Base-by-base conservation (phyloP, 2,113 vertebrate species). In the Psammodynastes pulverulentus region DNA sequence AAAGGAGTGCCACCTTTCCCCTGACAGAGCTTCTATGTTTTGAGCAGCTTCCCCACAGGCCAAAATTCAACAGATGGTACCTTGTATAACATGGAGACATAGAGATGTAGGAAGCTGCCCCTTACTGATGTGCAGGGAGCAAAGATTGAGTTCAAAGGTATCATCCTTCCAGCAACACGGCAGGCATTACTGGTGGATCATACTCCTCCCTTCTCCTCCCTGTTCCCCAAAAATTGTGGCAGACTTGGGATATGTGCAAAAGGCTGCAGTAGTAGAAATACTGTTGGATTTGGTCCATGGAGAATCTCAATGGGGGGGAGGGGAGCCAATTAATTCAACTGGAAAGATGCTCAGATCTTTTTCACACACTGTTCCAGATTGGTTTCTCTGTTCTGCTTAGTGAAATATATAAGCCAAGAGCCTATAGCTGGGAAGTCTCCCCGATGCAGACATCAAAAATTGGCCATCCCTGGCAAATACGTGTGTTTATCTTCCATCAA, bases 401-500 rank as follows among this genome's bases (percentile, higher is more conserved):
- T 72, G 84, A 89, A 85, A 5, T 21, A 43, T 79, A 43, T 43
- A 26, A 12, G 15, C n/a, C 58, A 23, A 85, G n/a, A 85, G 26
- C n/a, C 26, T 34, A 54, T 88, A 46, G 24, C n/a, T 4, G 46
- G 4, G 45, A 45, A 4, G 9, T 51, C 13, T 19, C 23, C 2
- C n/a, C 58, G 53, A 58, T 62, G 23, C 23, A 54, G 12, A 26
- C 9, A 23, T 24, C 29, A 92, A 23, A 23, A 46, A 49, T 85
- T 5, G 1, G 29, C 72, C 88, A 23, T 51, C 79, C 23, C 9
- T 89, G 72, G 79, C 53, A 91, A 58, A 72, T 19, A 84, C 93
- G 88, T 51, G 89, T 86, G 9, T 0, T 7, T 84, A 93, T 87
- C 12, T 94, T 91, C 91, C 93, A 92, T 19, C 53, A 91, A 34